phyloP scores from a whole-genome alignment of 2,888 invertebrate species.

The Mimas tiliae region DNA sequence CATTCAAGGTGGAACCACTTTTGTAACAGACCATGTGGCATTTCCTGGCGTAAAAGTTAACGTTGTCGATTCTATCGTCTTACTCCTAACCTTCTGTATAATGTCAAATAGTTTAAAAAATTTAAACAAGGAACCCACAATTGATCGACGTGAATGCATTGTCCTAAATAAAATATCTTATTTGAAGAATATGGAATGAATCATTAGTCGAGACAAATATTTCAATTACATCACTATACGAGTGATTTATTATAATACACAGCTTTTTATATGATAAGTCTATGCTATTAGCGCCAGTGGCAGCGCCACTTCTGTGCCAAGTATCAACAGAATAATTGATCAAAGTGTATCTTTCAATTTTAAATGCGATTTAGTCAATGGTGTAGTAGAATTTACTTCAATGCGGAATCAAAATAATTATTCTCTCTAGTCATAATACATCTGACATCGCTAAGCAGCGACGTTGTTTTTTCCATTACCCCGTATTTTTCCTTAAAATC shows the following conservation, averaged over 20 bases:
- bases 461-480: background rate
- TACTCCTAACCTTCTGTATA: constrained; percentile 18
- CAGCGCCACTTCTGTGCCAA: background rate
- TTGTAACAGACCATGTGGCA: constrained; percentile 25
- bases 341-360: background rate
- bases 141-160: background rate
- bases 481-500: constrained; percentile 1
- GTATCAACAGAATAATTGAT: background rate
- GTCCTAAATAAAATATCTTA: background rate
- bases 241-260: too few species aligned
- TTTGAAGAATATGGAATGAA: too few species aligned
- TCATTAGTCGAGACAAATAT: too few species aligned
- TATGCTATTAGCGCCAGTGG: background rate
- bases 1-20: constrained; percentile 36
- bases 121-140: background rate
- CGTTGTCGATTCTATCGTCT: constrained; percentile 11
- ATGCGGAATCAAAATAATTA: background rate
- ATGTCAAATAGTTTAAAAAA: constrained; percentile 15
- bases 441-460: background rate
- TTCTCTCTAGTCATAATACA: background rate
- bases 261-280: too few species aligned
- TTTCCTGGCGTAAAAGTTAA: constrained; percentile 22
- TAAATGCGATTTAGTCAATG: background rate
- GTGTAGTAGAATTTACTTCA: background rate
- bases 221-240: too few species aligned